Conservation (phyloP, 2,113 vertebrate genomes). For the Mustelus asterias region DNA sequence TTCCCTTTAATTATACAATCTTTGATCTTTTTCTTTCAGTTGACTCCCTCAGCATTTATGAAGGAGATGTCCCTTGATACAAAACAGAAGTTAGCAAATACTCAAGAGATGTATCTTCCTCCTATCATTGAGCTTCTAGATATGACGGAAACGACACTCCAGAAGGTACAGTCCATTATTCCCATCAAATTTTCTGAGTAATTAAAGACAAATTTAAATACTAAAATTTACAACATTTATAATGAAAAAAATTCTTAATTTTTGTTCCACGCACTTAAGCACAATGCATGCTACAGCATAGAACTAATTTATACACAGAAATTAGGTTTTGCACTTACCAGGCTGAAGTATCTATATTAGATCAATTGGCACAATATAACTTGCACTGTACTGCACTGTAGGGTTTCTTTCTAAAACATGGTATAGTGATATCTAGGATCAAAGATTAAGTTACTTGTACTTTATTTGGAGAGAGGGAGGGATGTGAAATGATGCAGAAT, state of each 20-base stretch:
- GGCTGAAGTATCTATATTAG: neutral
- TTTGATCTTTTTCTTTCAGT: constrained; percentile 55
- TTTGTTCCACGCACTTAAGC: neutral
- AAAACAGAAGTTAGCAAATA: constrained; percentile 61
- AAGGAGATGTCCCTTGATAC: constrained; percentile 71
- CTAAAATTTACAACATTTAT: neutral
- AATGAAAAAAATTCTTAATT: neutral
- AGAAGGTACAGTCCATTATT: constrained; percentile 63
- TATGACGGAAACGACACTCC: constrained; percentile 59
- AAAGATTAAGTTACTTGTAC: neutral
- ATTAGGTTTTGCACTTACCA: neutral
- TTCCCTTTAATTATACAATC: neutral
- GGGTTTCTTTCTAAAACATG: no score
- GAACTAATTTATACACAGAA: neutral
- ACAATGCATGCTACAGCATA: neutral
- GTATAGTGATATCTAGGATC: neutral
- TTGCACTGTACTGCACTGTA: no score
- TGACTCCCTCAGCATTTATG: constrained; percentile 73
- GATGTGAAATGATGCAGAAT: neutral
- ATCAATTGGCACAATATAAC: neutral
- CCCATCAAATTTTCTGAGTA: neutral
- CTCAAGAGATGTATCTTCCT: constrained; percentile 52
- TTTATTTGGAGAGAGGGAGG: neutral
- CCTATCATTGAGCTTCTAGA: constrained; percentile 64
- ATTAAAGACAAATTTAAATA: neutral